Evolutionary conservation across 2,113 vertebrate species (phyloP), one percentile per base, ranked within the genome.

Genomic region (Gambusia holbrooki): DNA sequence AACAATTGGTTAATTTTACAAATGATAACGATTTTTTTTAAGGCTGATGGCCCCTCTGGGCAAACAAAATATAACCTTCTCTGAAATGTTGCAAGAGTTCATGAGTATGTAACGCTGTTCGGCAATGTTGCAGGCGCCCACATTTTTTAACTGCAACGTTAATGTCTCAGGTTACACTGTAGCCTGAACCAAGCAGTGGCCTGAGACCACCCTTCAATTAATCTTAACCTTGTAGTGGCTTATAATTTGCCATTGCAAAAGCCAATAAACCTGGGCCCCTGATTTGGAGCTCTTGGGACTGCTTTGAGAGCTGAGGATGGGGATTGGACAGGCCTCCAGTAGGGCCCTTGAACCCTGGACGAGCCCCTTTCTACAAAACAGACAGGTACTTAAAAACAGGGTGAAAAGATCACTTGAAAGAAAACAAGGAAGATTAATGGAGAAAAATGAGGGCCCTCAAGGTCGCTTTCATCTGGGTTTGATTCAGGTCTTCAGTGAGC

Each of bases 381-480:
- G 94, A 94, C 94, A 94, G 94, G 94, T 95, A 95, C 94, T 95
- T 94, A 94, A 94, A 93, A 94, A 88, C 90, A 85, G 93, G 94
- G 95, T 94, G 93, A 93, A 94, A 91, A 94, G 95, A 95, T 94
- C 94, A 94, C 83, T 84, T 80, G 83, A 94, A 95, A 92, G 94
- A 94, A 95, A 95, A 95, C 94, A 95, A 94, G 88, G 89, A 93
- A 94, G 95, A 96, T 95, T 95, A 95, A 96, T 95, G 94, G 87
- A 90, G 84, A 86, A 90, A 94, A 94, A 92, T 83, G 90, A 92
- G 90, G 91, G 88, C 84, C 92, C 88, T 94, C 91, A 88, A 90
- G 93, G 91, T 92, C 83, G 91, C 94, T 95, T 95, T 95, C 94
- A 95, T 95, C 94, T 95, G 92, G 91, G 62, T 88, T 92, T 90